A percentile compares a stretch with the other conserved stretches of the same genome.
Conservation (phyloP, 2,113 vertebrate genomes). For the Gracilinanus agilis region DNA sequence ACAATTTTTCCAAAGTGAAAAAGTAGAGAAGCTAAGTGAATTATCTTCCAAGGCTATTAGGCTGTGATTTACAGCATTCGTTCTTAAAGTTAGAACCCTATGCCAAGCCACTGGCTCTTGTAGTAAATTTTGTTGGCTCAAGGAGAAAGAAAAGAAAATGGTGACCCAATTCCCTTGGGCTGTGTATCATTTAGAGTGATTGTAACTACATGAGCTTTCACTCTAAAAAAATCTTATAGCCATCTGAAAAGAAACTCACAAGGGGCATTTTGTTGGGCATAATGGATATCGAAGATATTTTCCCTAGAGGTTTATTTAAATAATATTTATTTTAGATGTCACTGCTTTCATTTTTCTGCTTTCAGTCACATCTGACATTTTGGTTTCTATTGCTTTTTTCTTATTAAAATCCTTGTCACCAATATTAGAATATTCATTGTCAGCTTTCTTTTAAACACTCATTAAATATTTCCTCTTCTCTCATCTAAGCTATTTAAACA, state of each 20-base stretch:
- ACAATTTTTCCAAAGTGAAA: background rate
- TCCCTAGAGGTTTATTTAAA: conserved; percentile 14
- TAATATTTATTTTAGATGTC: background rate
- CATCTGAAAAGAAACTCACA: background rate
- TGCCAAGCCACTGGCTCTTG: background rate
- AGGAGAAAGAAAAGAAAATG: conserved; percentile 32
- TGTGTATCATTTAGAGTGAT: conserved; percentile 36
- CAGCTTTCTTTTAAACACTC: background rate
- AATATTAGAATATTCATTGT: conserved; percentile 33
- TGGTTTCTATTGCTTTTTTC: background rate
- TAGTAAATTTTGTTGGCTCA: conserved; percentile 19
- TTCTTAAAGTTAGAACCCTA: conserved; percentile 24
- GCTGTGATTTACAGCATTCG: conserved; percentile 9
- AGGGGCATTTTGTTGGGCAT: background rate
- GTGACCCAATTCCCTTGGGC: conserved; percentile 23
- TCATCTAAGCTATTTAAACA: conserved; percentile 2
- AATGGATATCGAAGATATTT: background rate
- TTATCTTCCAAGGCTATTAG: background rate
- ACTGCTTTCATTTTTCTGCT: background rate
- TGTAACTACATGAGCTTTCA: background rate
- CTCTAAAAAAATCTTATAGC: conserved; percentile 22
- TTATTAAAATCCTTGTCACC: background rate
- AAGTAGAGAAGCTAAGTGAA: conserved; percentile 32
- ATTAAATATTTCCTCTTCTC: background rate
- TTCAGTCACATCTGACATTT: background rate